phyloP scores from a whole-genome alignment of 2,888 invertebrate genomes.

The Trachelus stipa region DNA sequence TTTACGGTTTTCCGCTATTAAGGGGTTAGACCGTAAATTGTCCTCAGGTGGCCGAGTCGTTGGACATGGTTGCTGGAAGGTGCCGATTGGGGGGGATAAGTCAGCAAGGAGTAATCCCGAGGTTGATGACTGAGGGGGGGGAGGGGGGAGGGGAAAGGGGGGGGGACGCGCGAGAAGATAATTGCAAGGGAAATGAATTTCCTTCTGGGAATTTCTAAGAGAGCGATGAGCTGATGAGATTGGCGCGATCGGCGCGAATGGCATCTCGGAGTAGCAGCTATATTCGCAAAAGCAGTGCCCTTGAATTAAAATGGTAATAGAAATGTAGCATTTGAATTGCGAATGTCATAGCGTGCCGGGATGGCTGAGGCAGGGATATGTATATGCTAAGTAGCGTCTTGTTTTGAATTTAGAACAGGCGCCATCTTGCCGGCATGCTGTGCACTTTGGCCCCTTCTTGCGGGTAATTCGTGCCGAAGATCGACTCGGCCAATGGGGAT shows the following conservation, averaged over 20 bases:
- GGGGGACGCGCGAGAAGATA: not conserved
- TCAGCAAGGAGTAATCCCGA: not conserved
- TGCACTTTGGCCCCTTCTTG: conserved; percentile 62
- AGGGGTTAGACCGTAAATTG: conserved; percentile 22
- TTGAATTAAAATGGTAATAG: conserved; percentile 66
- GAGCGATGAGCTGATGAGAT: not conserved
- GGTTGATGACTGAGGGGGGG: not conserved
- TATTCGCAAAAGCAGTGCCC: conserved; percentile 40
- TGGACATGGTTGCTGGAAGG: not conserved
- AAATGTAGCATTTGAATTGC: conserved; percentile 66
- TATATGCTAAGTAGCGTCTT: conserved; percentile 66
- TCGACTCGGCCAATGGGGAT: conserved; percentile 45
- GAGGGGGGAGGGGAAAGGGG: too few relatives aligned
- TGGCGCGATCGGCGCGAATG: not conserved
- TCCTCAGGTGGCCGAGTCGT: conserved; percentile 18
- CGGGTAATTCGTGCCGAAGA: conserved; percentile 56
- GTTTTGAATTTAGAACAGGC: conserved; percentile 67
- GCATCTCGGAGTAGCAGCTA: not conserved
- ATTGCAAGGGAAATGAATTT: not conserved
- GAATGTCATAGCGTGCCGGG: conserved; percentile 64
- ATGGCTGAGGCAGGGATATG: conserved; percentile 54
- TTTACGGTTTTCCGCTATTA: conserved; percentile 24
- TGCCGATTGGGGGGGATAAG: not conserved
- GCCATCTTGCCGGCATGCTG: conserved; percentile 63
- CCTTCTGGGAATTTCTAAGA: not conserved